These are phyloP conservation scores for Hydropotes inermis DNA, from an alignment of 2,113 vertebrate genomes.

Conservation along the genomic window DNA sequence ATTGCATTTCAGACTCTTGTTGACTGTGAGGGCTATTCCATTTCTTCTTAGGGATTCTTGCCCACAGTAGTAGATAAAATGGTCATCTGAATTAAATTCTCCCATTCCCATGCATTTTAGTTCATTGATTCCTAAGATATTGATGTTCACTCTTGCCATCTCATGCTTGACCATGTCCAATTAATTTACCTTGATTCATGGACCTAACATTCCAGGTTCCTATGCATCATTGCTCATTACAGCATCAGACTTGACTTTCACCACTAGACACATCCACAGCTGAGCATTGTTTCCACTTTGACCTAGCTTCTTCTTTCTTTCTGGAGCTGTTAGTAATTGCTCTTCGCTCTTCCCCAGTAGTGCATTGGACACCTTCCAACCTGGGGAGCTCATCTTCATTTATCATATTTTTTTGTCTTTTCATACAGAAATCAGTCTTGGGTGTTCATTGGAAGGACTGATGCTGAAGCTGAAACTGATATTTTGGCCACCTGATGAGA, in stretches of 20 bases:
- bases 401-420: not conserved
- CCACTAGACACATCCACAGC: not conserved
- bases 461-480: not conserved
- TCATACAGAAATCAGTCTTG: not conserved
- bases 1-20: not conserved
- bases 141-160: not conserved
- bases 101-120: not conserved
- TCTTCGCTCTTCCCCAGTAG: not conserved
- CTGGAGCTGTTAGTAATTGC: not conserved
- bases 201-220: not conserved
- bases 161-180: not conserved
- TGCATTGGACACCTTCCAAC: not conserved
- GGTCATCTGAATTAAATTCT: not conserved
- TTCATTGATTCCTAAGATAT: not conserved
- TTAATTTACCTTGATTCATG: not conserved
- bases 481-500: not conserved
- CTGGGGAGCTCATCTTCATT: not conserved
- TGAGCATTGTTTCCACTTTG: not conserved
- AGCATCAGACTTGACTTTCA: not conserved
- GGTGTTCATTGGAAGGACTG: not conserved
- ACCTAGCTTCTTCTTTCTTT: not conserved
- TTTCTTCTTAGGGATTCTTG: not conserved
- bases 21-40: not conserved
- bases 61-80: not conserved
- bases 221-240: not conserved